These are phyloP conservation scores for Menura novaehollandiae DNA, from an alignment of 2,113 vertebrate genomes.

Conservation along the genomic window DNA sequence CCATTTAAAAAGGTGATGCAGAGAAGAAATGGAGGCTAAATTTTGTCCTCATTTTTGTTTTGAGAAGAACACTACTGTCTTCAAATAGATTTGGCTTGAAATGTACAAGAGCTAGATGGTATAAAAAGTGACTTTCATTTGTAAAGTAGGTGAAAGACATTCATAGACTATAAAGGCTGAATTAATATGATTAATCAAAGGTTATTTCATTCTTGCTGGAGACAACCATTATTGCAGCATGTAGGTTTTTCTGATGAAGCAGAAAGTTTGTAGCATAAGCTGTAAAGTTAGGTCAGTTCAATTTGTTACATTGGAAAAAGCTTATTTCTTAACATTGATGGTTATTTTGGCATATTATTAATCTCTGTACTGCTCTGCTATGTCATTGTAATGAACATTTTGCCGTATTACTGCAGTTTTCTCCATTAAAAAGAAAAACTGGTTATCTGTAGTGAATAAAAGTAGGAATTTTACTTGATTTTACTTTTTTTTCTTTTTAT, in stretches of 20 bases:
- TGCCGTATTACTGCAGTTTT: not conserved
- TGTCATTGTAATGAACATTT: slow-evolving; percentile 14
- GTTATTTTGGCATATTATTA: not conserved
- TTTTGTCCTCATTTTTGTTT: not conserved
- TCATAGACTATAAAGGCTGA: not conserved
- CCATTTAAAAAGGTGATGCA: not conserved
- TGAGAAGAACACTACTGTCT: not conserved
- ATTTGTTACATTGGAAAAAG: not conserved
- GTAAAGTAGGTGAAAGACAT: not conserved
- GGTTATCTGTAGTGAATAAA: not conserved
- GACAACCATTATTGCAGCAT: not conserved
- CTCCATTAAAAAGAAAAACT: slow-evolving; percentile 3
- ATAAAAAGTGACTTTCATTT: not conserved
- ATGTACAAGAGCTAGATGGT: not conserved
- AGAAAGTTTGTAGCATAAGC: not conserved
- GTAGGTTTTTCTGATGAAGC: not conserved
- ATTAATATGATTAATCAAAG: not conserved
- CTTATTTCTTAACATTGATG: not conserved
- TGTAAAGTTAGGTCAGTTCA: not conserved
- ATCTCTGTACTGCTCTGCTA: not conserved
- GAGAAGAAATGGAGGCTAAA: not conserved
- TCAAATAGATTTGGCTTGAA: not conserved
- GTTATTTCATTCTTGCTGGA: not conserved
- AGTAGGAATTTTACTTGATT: not conserved
- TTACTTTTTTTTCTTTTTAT: slow-evolving; percentile 65